Percentiles rank a stretch among this genome's conserved stretches.
phyloP scores from a whole-genome alignment of 2,113 vertebrate genomes.

The Oplegnathus fasciatus region DNA sequence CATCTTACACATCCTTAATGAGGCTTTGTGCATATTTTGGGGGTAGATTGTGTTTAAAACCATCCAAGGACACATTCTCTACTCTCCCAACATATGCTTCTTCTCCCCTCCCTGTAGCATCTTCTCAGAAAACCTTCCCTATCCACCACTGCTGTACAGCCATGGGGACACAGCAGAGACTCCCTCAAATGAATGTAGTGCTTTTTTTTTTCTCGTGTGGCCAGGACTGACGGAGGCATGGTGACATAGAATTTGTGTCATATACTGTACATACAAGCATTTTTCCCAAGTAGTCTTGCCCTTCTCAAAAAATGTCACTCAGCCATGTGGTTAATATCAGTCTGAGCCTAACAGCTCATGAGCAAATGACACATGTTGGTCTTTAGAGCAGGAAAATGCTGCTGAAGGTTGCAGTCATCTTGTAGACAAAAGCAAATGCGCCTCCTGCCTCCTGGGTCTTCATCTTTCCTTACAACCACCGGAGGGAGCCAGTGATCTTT shows the following conservation, averaged over 20 bases:
- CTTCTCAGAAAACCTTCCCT: background rate
- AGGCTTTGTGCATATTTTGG: background rate
- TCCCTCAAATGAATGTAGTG: background rate
- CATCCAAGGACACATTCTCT: background rate
- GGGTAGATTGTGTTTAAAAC: background rate
- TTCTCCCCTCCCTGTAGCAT: background rate
- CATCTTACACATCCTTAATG: background rate
- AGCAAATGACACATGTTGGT: constrained; percentile 1
- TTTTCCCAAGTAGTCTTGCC: background rate
- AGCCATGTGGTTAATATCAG: background rate
- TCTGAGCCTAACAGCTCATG: background rate
- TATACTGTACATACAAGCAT: too few relatives aligned
- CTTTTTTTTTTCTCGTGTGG: background rate
- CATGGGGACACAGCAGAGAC: background rate
- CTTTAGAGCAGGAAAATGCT: constrained; percentile 2
- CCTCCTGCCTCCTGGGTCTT: background rate
- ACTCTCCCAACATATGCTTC: background rate
- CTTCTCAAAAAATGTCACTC: background rate
- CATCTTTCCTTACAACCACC: constrained; percentile 46
- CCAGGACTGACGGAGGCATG: background rate
- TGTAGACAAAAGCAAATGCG: background rate
- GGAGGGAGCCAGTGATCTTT: constrained; percentile 75
- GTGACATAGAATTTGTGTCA: background rate
- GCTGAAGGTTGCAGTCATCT: background rate
- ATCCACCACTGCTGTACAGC: background rate